phyloP scores from a whole-genome alignment of 2,888 invertebrate species.

The Diabrotica balteata region DNA sequence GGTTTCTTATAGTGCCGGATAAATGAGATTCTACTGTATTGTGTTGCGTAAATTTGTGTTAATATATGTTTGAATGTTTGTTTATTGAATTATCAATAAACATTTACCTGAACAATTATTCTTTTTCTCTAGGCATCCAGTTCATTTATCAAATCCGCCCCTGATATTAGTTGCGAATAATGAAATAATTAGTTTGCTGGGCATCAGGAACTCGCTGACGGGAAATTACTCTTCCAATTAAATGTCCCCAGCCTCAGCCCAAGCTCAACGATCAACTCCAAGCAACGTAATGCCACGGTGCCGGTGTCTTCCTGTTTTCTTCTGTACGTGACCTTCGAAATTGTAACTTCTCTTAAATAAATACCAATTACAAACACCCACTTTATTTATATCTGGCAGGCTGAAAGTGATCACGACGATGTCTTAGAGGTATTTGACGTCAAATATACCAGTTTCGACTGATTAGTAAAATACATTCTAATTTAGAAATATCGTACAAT shows the following conservation, averaged over 20 bases:
- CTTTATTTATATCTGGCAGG: constrained; percentile 9
- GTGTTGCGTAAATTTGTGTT: no score
- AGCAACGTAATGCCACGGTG: constrained; percentile 20
- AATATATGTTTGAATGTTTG: no score
- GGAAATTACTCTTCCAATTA: constrained; percentile 42
- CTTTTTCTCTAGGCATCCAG: no score
- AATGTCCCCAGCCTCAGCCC: constrained; percentile 31
- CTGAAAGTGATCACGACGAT: constrained; percentile 10
- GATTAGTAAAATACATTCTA: no score
- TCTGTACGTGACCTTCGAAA: constrained; percentile 34
- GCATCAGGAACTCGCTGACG: constrained; percentile 41
- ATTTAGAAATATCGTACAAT: no score
- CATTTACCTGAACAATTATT: no score
- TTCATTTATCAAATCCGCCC: constrained; percentile 2
- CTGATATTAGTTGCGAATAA: constrained; percentile 32
- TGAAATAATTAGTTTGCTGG: constrained; percentile 47
- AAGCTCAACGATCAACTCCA: constrained; percentile 2
- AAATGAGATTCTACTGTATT: no score
- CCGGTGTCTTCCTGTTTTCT: constrained; percentile 9
- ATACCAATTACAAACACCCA: constrained; percentile 16
- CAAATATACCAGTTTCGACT: no score
- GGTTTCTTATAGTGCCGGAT: no score
- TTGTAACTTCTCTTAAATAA: constrained; percentile 24
- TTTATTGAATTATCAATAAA: no score
- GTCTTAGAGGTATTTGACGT: no score